These are phyloP conservation scores for Odontomyia ornata DNA, from an alignment of 2,888 invertebrate species.

Conservation along the genomic window DNA sequence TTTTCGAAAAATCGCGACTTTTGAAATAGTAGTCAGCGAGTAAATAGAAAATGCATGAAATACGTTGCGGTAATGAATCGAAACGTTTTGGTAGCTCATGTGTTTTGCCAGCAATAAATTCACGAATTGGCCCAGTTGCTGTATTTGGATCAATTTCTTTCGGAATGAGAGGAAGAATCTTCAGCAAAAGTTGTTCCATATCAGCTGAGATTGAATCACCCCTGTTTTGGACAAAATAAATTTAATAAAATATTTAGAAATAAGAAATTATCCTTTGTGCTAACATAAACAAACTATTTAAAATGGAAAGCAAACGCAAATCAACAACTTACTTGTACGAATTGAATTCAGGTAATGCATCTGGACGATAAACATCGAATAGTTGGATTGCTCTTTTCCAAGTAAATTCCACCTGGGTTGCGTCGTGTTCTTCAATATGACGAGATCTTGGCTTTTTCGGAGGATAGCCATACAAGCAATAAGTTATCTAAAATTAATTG, in stretches of 20 bases:
- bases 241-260: not conserved
- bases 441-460: slow-evolving; percentile 71
- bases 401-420: slow-evolving; percentile 72
- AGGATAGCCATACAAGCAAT: slow-evolving; percentile 86
- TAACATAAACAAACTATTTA: not conserved
- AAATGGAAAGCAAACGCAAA: not conserved
- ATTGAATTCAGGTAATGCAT: slow-evolving; percentile 82
- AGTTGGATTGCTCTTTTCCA: slow-evolving; percentile 80
- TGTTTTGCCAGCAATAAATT: slow-evolving; percentile 73
- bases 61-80: slow-evolving; percentile 68
- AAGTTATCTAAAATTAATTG: slow-evolving; percentile 64
- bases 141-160: slow-evolving; percentile 73
- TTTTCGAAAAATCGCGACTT: slow-evolving; percentile 77
- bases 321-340: slow-evolving; percentile 66
- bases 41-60: slow-evolving; percentile 85
- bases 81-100: slow-evolving; percentile 68
- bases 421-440: slow-evolving; percentile 70
- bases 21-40: slow-evolving; percentile 94
- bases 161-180: slow-evolving; percentile 76
- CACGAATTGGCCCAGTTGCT: slow-evolving; percentile 70
- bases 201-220: slow-evolving; percentile 81
- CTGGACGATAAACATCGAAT: slow-evolving; percentile 84
- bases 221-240: too few relatives aligned
- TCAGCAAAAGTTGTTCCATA: slow-evolving; percentile 76
- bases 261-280: too few relatives aligned